Percentiles rank a stretch among this genome's conserved stretches.
Evolutionary conservation across 2,113 vertebrate species (phyloP).

Genomic region (Caranx ignobilis): DNA sequence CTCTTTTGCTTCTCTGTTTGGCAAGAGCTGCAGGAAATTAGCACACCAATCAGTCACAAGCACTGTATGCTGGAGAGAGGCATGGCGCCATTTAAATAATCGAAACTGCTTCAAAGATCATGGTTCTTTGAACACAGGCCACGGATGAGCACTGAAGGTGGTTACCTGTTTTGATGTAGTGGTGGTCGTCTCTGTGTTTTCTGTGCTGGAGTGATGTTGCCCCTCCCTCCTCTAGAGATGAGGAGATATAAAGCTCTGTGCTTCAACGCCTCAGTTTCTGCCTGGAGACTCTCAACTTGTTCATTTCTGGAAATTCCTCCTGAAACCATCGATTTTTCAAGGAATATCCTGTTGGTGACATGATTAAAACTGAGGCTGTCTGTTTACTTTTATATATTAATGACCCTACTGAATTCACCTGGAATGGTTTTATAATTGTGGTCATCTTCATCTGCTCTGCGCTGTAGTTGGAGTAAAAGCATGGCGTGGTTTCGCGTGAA

Average conservation of each 20-base stretch:
- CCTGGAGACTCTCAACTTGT: slow-evolving; percentile 10
- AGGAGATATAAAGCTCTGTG: slow-evolving; percentile 47
- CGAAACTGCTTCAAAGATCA: too few relatives aligned
- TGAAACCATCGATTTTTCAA: background rate
- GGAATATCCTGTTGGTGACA: background rate
- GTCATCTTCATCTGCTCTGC: background rate
- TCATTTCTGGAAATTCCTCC: background rate
- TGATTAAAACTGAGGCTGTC: background rate
- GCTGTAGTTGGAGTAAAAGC: background rate
- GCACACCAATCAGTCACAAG: background rate
- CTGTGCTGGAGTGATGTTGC: slow-evolving; percentile 45
- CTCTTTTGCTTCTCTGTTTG: background rate
- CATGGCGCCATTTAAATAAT: too few relatives aligned
- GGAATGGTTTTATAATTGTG: background rate
- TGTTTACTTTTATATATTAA: background rate
- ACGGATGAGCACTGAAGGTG: too few relatives aligned
- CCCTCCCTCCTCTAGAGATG: slow-evolving; percentile 63
- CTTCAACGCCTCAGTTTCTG: background rate
- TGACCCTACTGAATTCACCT: background rate
- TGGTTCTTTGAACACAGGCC: too few relatives aligned
- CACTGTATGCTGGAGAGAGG: too few relatives aligned
- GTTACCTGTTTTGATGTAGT: too few relatives aligned
- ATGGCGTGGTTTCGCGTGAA: slow-evolving; percentile 70
- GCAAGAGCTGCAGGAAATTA: background rate
- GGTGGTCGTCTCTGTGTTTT: too few relatives aligned